phyloP scores from a whole-genome alignment of 2,113 vertebrate species.

The Dicerorhinus sumatrensis region DNA sequence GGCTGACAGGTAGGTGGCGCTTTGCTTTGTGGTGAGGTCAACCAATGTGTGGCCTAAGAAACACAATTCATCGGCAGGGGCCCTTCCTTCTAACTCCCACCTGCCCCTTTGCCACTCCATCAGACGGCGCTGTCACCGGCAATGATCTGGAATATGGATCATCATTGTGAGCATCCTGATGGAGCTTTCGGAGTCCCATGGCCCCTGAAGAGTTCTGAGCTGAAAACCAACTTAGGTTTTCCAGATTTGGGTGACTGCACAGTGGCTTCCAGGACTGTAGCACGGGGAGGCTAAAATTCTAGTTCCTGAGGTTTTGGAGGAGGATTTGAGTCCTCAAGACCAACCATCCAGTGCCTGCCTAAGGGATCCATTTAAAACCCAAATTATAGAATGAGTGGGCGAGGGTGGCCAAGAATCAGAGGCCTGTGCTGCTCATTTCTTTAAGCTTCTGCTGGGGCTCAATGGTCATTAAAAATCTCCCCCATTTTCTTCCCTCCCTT shows the following conservation, averaged over 20 bases:
- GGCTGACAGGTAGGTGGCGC: not conserved
- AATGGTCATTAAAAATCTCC: not conserved
- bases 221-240: not conserved
- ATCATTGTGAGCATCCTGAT: not conserved
- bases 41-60: accelerated
- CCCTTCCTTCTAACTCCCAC: not conserved
- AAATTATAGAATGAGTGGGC: not conserved
- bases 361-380: not conserved
- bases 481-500: not conserved
- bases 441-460: not conserved
- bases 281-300: not conserved
- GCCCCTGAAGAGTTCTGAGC: not conserved
- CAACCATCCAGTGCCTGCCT: not conserved
- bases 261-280: not conserved
- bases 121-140: not conserved
- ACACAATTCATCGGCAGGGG: not conserved
- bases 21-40: not conserved
- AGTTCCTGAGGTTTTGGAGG: not conserved
- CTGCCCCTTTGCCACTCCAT: not conserved
- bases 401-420: not conserved
- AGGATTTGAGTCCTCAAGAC: not conserved
- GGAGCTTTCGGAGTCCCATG: not conserved
- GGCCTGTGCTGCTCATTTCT: not conserved
- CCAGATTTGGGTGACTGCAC: not conserved
- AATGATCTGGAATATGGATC: not conserved